These are phyloP conservation scores for Typhlichthys subterraneus DNA, from an alignment of 2,797 vertebrate genomes.

Conservation along the genomic window DNA sequence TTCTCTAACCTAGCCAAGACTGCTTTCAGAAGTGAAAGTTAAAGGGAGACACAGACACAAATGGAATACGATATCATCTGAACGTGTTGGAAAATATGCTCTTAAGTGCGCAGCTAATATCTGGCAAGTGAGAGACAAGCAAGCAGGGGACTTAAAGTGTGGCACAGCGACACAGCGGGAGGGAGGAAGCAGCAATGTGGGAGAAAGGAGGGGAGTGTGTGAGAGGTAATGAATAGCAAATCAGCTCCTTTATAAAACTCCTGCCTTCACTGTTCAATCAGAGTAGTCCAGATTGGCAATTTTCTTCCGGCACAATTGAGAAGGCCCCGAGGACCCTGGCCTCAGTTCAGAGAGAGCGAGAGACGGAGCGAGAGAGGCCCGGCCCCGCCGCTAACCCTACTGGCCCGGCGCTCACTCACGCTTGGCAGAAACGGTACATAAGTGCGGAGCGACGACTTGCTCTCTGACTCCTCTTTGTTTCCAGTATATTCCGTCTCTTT, in stretches of 20 bases:
- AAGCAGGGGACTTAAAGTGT: conserved; percentile 55
- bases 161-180: conserved; percentile 46
- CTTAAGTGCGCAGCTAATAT: too few species aligned
- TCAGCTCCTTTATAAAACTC: conserved; percentile 77
- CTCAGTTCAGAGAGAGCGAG: conserved; percentile 51
- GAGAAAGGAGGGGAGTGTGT: conserved; percentile 50
- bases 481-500: conserved; percentile 27
- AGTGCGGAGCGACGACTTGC: conserved; percentile 43
- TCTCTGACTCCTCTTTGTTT: conserved; percentile 44
- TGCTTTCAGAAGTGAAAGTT: too few species aligned
- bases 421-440: conserved; percentile 51
- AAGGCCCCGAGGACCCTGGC: conserved; percentile 64
- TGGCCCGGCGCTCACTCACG: conserved; percentile 51
- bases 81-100: too few species aligned
- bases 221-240: conserved; percentile 79
- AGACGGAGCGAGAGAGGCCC: conserved; percentile 13
- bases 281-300: conserved; percentile 73
- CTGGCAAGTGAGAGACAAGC: conserved; percentile 28
- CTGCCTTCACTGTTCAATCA: conserved; percentile 79
- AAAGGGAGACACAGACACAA: too few species aligned
- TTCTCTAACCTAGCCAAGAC: too few species aligned
- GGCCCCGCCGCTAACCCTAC: conserved; percentile 30
- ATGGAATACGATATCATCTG: too few species aligned
- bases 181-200: conserved; percentile 40
- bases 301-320: conserved; percentile 73